Base-by-base conservation (phyloP, 2,113 vertebrate species). In the Dasyornis broadbenti region DNA sequence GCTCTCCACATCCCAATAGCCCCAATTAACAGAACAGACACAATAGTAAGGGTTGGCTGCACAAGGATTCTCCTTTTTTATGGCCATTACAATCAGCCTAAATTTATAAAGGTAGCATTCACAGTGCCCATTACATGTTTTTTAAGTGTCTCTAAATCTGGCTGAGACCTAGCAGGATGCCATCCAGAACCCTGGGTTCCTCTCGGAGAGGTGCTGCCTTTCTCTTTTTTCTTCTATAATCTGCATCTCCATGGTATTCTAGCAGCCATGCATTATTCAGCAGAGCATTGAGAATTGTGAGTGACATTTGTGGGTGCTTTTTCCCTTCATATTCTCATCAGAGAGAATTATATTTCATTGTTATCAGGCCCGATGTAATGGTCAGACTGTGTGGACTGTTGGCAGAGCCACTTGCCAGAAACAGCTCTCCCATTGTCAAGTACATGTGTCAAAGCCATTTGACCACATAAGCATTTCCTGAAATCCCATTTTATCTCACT, bases 181-280 rank as follows among this genome's bases (percentile, higher is more conserved):
- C 75, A 72, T 85, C 75, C 71, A 86, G 72, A 94, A 92, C 60
- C 39, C 70, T 4, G 11, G 10, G 39, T 23, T 90, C 71, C 71
- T 91, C 82, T 85, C 9, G 0, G 30, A 86, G 52, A 94, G 75
- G 59, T 66, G 63, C 39, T 94, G 59, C 76, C 44, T 77, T 80
- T 77, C 70, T 50, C 42, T 65, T 90, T 87, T 65, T 83, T 18
- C 71, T 82, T 94, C 84, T 65, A 11, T 53, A 87, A 77, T 92
- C 84, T 94, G 47, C 86, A 70, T 85, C 65, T 88, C 64, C 72
- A 44, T 22, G 53, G 79, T 78, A 87, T 40, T 87, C 50, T 30
- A 72, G 87, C 73, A 87, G 35, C 66, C 47, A 82, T 82, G 54
- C 39, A 92, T 92, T 92, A 93, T 94, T 91, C 94, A 95, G 59